Percentiles rank a stretch among this genome's conserved stretches.
Evolutionary conservation across 2,797 vertebrate species (phyloP).

Genomic region (Rhinichthys osculus): DNA sequence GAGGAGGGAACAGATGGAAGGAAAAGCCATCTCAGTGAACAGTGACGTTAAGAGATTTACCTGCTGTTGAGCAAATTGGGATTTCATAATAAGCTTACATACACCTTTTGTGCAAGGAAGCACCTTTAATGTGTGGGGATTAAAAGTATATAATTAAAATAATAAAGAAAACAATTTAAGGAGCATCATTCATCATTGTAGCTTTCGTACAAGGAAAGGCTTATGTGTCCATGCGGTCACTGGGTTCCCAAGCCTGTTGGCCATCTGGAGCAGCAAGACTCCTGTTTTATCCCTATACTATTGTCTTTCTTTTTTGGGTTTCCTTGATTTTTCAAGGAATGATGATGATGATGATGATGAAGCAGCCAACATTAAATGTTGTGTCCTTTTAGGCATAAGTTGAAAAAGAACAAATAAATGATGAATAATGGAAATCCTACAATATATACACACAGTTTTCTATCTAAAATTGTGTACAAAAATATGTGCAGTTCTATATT

Average conservation of each 20-base stretch:
- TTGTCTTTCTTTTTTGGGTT: neutral
- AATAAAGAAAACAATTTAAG: neutral
- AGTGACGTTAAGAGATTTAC: conserved; percentile 22
- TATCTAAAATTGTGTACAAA: neutral
- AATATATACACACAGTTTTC: neutral
- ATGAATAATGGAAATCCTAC: neutral
- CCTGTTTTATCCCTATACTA: neutral
- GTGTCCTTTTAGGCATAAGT: neutral
- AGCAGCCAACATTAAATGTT: neutral
- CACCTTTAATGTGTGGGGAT: neutral
- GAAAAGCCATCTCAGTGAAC: conserved; percentile 18
- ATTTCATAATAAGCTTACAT: conserved; percentile 26
- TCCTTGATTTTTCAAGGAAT: neutral
- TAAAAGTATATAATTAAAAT: neutral
- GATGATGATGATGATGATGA: neutral
- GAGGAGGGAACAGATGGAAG: conserved; percentile 30
- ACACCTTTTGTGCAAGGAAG: conserved; percentile 25
- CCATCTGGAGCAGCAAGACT: conserved; percentile 10
- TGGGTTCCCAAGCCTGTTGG: neutral
- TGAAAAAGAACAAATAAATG: neutral
- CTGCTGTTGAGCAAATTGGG: neutral
- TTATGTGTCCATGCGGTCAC: conserved; percentile 3
- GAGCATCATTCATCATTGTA: neutral
- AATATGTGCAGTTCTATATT: neutral
- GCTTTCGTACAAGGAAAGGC: neutral